Percentiles rank a stretch among this genome's conserved stretches.
Evolutionary conservation across 2,888 invertebrate genomes (phyloP).

Genomic region (Torymus tubicola): DNA sequence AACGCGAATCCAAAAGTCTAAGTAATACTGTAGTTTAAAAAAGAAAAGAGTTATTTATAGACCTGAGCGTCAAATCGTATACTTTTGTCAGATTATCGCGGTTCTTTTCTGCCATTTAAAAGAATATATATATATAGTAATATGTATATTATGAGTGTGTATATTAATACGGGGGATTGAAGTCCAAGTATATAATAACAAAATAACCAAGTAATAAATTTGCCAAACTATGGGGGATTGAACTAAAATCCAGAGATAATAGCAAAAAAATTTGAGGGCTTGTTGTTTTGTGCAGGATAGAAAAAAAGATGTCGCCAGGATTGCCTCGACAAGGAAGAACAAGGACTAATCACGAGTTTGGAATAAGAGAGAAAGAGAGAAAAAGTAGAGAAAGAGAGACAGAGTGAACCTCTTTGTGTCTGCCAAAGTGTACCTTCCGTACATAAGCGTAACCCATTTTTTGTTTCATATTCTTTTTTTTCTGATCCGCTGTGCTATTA

Average conservation of each 20-base stretch:
- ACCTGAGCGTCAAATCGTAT: constrained; percentile 18
- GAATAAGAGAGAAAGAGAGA: constrained; percentile 60
- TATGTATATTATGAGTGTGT: constrained; percentile 30
- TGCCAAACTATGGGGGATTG: constrained; percentile 27
- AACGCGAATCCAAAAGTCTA: constrained; percentile 45
- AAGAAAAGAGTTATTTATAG: constrained; percentile 40
- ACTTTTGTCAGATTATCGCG: constrained; percentile 37
- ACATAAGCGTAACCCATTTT: constrained; percentile 38
- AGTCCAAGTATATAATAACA: constrained; percentile 7
- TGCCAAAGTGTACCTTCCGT: constrained; percentile 58
- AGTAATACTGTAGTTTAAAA: background rate
- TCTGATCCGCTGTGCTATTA: constrained; percentile 7
- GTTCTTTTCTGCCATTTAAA: constrained; percentile 49
- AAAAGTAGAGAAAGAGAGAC: constrained; percentile 61
- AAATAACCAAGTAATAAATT: constrained; percentile 4
- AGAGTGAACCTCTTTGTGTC: constrained; percentile 65
- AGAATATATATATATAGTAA: constrained; percentile 23
- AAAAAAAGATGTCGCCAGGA: constrained; percentile 66
- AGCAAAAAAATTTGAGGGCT: constrained; percentile 39
- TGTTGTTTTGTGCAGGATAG: constrained; percentile 71
- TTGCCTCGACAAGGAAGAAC: constrained; percentile 64
- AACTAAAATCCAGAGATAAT: constrained; percentile 9
- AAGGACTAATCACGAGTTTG: constrained; percentile 55
- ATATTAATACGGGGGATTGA: constrained; percentile 7
- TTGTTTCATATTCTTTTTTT: constrained; percentile 24